Conservation (phyloP, 1,140 invertebrate genomes). For the Anthonomus grandis region DNA sequence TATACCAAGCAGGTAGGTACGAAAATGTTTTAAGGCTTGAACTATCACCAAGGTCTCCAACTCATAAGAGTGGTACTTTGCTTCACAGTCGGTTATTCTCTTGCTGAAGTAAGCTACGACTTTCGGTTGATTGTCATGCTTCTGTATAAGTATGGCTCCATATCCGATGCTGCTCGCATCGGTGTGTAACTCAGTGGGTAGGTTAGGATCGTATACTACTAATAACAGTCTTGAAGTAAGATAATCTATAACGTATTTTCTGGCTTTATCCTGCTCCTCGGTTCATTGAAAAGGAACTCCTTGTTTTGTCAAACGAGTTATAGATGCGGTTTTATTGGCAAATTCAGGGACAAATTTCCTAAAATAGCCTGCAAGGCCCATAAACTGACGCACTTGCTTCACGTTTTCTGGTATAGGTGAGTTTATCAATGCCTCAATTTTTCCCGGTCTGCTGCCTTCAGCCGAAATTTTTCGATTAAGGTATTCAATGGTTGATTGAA, state of each 20-base stretch:
- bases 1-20: conserved; percentile 42
- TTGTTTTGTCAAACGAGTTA: conserved; percentile 24
- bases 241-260: conserved; percentile 19
- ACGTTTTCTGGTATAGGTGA: conserved; percentile 28
- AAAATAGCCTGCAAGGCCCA: conserved; percentile 44
- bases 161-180: conserved; percentile 41
- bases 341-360: conserved; percentile 13
- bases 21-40: conserved; percentile 31
- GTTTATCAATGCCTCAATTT: conserved; percentile 30
- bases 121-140: conserved; percentile 10
- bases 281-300: conserved; percentile 35
- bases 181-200: conserved; percentile 32
- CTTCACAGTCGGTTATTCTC: conserved; percentile 24
- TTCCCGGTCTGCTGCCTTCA: conserved; percentile 30
- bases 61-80: conserved; percentile 45
- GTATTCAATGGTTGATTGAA: conserved; percentile 14
- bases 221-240: conserved; percentile 12
- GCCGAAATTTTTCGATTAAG: conserved; percentile 16
- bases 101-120: conserved; percentile 25
- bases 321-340: conserved; percentile 13
- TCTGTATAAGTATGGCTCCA: conserved; percentile 43
- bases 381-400: conserved; percentile 42
- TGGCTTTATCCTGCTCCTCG: conserved; percentile 29
- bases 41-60: conserved; percentile 45
- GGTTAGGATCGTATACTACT: not conserved